Percentiles rank a stretch among this genome's conserved stretches.
Evolutionary conservation across 1,140 invertebrate genomes (phyloP).

Genomic region (Caenorhabditis inopinata): DNA sequence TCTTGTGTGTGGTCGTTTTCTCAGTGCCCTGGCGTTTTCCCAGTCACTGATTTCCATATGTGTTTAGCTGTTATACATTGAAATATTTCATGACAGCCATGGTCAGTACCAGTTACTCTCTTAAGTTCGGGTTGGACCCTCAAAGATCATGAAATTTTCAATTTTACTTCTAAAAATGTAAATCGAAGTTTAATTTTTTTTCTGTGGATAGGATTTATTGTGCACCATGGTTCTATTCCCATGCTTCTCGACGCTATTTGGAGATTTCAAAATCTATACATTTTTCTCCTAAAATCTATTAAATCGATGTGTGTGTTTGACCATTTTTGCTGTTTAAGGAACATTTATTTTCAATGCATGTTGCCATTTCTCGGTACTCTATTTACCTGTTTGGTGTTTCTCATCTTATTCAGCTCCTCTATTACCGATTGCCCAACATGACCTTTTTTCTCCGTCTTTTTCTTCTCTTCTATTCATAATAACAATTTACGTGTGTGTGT

Average conservation of each 20-base stretch:
- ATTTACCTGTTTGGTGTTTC: not conserved
- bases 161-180: too few species aligned
- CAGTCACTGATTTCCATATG: constrained; percentile 23
- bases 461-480: not conserved
- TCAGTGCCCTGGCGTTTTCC: not conserved
- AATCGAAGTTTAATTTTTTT: too few species aligned
- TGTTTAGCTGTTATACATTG: constrained; percentile 29
- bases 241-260: too few species aligned
- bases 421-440: constrained; percentile 30
- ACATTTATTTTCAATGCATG: not conserved
- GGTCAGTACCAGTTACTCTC: constrained; percentile 17
- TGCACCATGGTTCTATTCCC: too few species aligned
- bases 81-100: constrained; percentile 3
- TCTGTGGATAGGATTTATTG: too few species aligned
- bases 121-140: not conserved
- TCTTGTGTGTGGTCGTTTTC: not conserved
- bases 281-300: too few species aligned
- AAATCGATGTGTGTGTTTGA: too few species aligned
- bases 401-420: not conserved
- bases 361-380: not conserved
- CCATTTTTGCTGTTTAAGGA: too few species aligned
- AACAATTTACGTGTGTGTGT: not conserved
- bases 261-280: too few species aligned
- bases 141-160: too few species aligned
- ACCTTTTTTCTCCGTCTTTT: not conserved